These are phyloP conservation scores for Drosophila fulvimacula DNA, from an alignment of 2,888 invertebrate genomes.

Conservation along the genomic window DNA sequence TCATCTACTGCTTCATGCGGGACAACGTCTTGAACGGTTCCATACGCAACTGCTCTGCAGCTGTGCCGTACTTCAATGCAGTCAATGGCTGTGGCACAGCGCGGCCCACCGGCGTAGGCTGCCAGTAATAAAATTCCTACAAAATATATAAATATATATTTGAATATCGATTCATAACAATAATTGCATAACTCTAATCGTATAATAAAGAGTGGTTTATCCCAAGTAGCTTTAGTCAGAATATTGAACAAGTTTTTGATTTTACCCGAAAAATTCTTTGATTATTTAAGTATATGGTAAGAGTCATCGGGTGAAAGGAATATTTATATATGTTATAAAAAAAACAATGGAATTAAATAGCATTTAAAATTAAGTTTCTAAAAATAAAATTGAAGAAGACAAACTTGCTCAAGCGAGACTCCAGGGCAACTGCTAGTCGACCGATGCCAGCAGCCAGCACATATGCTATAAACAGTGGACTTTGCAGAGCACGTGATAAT, in stretches of 20 bases:
- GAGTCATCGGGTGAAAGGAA: not conserved
- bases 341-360: no score
- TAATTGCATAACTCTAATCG: not conserved
- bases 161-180: not conserved
- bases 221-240: slow-evolving; percentile 3
- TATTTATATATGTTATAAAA: no score
- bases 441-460: not conserved
- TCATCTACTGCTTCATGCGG: slow-evolving; percentile 53
- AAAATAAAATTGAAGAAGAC: not conserved
- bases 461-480: not conserved
- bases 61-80: slow-evolving; percentile 48
- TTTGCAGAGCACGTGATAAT: not conserved
- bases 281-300: not conserved
- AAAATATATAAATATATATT: not conserved
- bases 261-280: not conserved
- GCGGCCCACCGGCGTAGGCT: slow-evolving; percentile 52
- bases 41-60: slow-evolving; percentile 33
- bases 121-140: slow-evolving; percentile 24
- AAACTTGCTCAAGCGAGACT: not conserved
- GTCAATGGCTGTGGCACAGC: slow-evolving; percentile 25
- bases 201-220: slow-evolving; percentile 8
- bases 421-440: not conserved
- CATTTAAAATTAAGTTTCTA: no score
- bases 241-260: not conserved
- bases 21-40: slow-evolving; percentile 31